Evolutionary conservation across 1,140 invertebrate species (phyloP), one percentile per base, ranked within the genome.

Genomic region (Ptiloglossa arizonensis): DNA sequence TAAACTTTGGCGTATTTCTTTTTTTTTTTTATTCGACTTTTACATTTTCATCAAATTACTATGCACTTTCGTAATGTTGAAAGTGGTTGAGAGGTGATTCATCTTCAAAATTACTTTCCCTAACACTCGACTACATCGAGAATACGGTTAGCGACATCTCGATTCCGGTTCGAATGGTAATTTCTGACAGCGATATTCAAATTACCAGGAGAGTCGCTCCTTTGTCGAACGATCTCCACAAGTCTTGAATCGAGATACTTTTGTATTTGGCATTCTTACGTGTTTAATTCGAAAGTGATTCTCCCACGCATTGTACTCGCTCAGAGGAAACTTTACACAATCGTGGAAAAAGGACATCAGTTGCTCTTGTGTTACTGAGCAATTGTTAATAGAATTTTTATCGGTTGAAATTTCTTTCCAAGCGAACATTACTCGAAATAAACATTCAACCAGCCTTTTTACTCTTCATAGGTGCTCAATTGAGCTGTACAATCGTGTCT

Each of bases 121-220:
- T n/a, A n/a, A n/a, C n/a, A n/a, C n/a, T n/a, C n/a, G n/a, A n/a
- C n/a, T n/a, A n/a, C n/a, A n/a, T n/a, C n/a, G n/a, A n/a, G n/a
- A n/a, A n/a, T n/a, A n/a, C n/a, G n/a, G n/a, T n/a, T n/a, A n/a
- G n/a, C 46, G 52, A 44, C 44, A 70, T 57, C 35, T n/a, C 22
- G 35, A 44, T 57, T 56, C 50, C 24, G 22, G 32, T 68, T 69
- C 52, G 9, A 32, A 44, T 54, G 19, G 5, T 29, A 60, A 44
- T 62, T 62, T 72, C 69, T 62, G 57, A 2, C 50, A 24, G 56
- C 41, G 56, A 72, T 57, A 44, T 62, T 72, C 57, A 44, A 62
- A 62, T 72, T 35, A 19, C 41, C 32, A 41, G 24, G 17, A 17
- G 22, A 41, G 66, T 54, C 32, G 38, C 29, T 56, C 17, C 24